phyloP scores from a whole-genome alignment of 1,140 invertebrate genomes.

The Musca vetustissima region DNA sequence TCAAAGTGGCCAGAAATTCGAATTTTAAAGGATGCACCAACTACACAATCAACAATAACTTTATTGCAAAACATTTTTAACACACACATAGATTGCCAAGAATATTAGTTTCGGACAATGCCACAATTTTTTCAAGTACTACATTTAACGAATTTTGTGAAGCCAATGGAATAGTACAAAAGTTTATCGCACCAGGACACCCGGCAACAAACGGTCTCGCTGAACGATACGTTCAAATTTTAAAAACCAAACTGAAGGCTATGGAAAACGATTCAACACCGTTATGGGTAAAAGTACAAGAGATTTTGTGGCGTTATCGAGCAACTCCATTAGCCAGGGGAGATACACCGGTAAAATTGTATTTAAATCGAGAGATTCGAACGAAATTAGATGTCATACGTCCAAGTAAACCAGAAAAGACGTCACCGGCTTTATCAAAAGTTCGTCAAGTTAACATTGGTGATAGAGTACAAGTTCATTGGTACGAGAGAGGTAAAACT shows the following conservation, averaged over 20 bases:
- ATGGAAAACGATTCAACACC: conserved; percentile 1
- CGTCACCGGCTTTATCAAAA: too few relatives aligned
- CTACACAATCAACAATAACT: conserved; percentile 10
- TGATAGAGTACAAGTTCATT: too few relatives aligned
- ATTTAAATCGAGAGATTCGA: too few relatives aligned
- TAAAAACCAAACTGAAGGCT: conserved; percentile 15
- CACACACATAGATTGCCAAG: background rate
- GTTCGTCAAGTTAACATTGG: too few relatives aligned
- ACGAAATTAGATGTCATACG: too few relatives aligned
- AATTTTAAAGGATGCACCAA: background rate
- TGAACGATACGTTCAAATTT: conserved; percentile 20
- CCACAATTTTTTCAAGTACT: conserved; percentile 6
- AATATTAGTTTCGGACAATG: background rate
- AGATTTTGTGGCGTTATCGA: conserved; percentile 21
- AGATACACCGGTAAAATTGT: too few relatives aligned
- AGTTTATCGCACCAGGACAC: background rate
- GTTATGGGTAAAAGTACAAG: conserved; percentile 3
- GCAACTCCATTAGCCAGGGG: conserved; percentile 22
- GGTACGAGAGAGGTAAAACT: too few relatives aligned
- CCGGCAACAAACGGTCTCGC: background rate
- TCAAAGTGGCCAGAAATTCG: conserved; percentile 47
- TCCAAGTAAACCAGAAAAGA: too few relatives aligned
- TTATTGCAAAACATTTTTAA: conserved; percentile 3
- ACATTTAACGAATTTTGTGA: background rate
- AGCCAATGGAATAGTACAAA: background rate